A percentile compares a stretch with the other conserved stretches of the same genome.
phyloP scores from a whole-genome alignment of 2,888 invertebrate species.

The Dusona sp. region DNA sequence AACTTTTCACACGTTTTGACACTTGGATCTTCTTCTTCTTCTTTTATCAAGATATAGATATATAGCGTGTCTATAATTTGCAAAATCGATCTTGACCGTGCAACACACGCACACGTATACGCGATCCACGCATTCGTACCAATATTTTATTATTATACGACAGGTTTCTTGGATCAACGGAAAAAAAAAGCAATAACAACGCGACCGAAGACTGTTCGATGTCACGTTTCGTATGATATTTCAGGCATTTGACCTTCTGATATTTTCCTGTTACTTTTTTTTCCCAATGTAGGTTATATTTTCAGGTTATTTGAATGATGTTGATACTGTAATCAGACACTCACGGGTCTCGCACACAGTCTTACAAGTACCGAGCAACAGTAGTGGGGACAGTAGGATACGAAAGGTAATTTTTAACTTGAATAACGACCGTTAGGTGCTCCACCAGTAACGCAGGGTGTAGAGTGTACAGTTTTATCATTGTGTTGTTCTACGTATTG shows the following conservation, averaged over 20 bases:
- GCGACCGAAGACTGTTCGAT: not conserved
- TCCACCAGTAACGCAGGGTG: not conserved
- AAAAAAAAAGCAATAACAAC: not conserved
- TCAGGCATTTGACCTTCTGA: conserved; percentile 5
- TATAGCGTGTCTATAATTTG: conserved; percentile 22
- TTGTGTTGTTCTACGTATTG: no score
- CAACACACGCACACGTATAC: conserved; percentile 37
- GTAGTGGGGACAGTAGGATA: not conserved
- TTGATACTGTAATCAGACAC: not conserved
- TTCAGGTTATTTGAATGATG: conserved; percentile 45
- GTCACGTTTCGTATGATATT: conserved; percentile 35
- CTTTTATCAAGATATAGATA: not conserved
- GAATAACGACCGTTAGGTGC: not conserved
- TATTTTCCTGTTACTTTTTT: not conserved
- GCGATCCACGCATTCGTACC: conserved; percentile 5
- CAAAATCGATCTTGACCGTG: conserved; percentile 51
- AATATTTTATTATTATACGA: conserved; percentile 24
- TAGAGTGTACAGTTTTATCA: no score
- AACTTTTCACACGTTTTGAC: conserved; percentile 59
- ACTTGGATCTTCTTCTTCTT: conserved; percentile 30
- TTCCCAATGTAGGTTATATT: conserved; percentile 27
- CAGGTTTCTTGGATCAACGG: not conserved
- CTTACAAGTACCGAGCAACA: not conserved
- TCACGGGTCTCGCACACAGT: not conserved
- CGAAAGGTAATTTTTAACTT: not conserved